Base-by-base conservation (phyloP, 2,797 vertebrate genomes). In the Phalloptychus januarius region DNA sequence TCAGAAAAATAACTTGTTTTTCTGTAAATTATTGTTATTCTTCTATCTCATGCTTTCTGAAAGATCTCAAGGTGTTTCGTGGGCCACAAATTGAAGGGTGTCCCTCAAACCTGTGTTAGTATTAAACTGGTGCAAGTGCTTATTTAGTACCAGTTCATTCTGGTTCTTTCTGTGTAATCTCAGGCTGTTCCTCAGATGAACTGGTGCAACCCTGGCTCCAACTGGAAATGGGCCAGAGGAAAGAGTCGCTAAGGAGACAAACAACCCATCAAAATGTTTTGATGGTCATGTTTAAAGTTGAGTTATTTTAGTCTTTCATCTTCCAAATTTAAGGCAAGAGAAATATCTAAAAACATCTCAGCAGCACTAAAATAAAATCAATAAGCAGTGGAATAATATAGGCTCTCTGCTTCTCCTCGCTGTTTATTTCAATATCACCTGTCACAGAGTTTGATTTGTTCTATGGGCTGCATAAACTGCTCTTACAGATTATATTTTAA, bases 371-470 rank as follows among this genome's bases (percentile, higher is more conserved):
- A 31, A 16, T 16, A 25, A 52, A 61, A 16, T 61, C 12, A 61
- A 61, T 61, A 33, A 33, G 2, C 31, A 63, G 33, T 65, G 33
- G 61, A 65, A 65, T 65, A 38, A 38, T 20, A 20, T 36, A 7
- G 20, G 33, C 61, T 65, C 33, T 36, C 33, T 65, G 61, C 61
- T 7, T 23, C 61, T 65, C 61, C 16, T 36, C 6, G 3, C 16
- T 20, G 33, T 40, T 44, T 44, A 44, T 44, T 13, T 70, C 40
- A 2, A 70, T 44, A 28, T n/a, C 67, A 44, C 40, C 40, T 4
- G 6, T 28, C 65, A 40, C 36, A n/a, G 63, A 67, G 20, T 67
- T 42, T 67, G 63, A 67, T 70, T 70, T 70, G 67, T 70, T 70
- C 23, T 44, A 28, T 7, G 25, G 13, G 40, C 5, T 31, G 5